Evolutionary conservation across 2,888 invertebrate genomes (phyloP), one percentile per base, ranked within the genome.

Genomic region (Yponomeuta plumbellus): DNA sequence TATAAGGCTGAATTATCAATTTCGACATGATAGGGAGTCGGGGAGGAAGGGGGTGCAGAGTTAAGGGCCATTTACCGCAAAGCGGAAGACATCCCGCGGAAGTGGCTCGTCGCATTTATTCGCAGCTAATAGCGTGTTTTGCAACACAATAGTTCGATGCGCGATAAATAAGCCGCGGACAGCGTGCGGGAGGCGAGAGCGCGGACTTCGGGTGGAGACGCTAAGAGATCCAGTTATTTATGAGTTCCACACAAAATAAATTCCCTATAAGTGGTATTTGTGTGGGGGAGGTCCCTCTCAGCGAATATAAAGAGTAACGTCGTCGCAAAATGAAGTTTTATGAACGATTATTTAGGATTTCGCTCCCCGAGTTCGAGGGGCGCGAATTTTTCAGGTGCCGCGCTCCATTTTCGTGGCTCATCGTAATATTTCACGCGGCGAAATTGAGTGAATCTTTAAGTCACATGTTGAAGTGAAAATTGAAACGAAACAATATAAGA

Each of bases 261-360:
- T 86, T 86, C 74, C 73, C 74, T 78, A 78, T 81, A 85, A 86
- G 83, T 83, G 81, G 82, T 85, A 83, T 85, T 85, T 85, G 85
- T 75, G 82, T 79, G 76, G 73, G 71, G 73, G 71, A 75, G 73
- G n/a, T 40, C 26, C 65, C 65, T 65, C 65, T 22, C 23, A n/a
- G n/a, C 40, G 26, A 17, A 23, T 26, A 62, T 39, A 62, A 62
- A 62, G 62, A 62, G 39, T 62, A 65, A 65, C n/a, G 63, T 64
- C 13, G 20, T 21, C 23, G 65, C 56, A 23, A 65, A 65, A 65
- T 65, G 59, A 65, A 58, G 75, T 73, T 78, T 79, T 77, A 76
- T 77, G 77, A 74, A 75, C 75, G 74, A 72, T 75, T 71, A 71
- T 58, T 65, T 65, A 21, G 34, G 65, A 59, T 59, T 65, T 58